Conservation (phyloP, 2,888 invertebrate genomes). For the Cecidostiba fungosa region DNA sequence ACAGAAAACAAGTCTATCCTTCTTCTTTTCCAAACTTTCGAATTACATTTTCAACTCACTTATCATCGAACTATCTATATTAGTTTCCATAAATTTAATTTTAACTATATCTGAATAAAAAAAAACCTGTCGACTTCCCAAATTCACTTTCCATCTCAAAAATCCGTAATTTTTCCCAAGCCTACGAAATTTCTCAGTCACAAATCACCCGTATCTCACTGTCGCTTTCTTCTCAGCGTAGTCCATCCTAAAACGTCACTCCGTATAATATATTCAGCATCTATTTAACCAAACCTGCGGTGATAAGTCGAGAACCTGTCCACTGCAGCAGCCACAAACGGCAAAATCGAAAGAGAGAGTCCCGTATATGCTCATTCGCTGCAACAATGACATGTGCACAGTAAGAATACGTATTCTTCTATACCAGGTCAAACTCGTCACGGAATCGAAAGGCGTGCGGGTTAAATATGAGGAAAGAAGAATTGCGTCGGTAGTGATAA, state of each 20-base stretch:
- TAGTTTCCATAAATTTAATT: neutral
- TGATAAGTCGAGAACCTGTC: neutral
- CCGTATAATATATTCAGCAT: neutral
- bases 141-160: neutral
- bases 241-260: neutral
- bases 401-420: neutral
- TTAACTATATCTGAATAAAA: neutral
- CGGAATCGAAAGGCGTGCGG: conserved; percentile 6
- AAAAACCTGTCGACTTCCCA: neutral
- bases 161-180: neutral
- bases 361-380: neutral
- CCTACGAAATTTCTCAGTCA: neutral
- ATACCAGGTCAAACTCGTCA: neutral
- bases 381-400: neutral
- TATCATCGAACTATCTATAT: neutral
- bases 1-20: neutral
- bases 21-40: neutral
- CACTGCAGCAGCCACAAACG: neutral
- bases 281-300: neutral
- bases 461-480: neutral
- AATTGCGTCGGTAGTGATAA: neutral
- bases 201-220: neutral
- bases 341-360: conserved; percentile 9
- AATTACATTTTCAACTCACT: neutral
- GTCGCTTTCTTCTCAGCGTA: neutral